Conservation (phyloP, 2,797 vertebrate genomes). For the Alosa sapidissima region DNA sequence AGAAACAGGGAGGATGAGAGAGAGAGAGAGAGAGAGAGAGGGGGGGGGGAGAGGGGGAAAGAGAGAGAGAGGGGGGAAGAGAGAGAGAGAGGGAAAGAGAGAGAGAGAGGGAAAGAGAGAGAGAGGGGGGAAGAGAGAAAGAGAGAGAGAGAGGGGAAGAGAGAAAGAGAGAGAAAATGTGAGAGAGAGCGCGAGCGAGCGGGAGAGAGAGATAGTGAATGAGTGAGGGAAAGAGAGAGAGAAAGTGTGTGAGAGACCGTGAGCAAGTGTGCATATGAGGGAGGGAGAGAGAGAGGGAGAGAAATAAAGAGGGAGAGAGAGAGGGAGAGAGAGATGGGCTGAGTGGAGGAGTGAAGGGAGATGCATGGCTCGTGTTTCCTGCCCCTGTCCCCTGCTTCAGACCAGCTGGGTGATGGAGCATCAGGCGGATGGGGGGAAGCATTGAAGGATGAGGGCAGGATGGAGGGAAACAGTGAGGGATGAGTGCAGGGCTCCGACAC, state of each 20-base stretch:
- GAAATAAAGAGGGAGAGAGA: not conserved
- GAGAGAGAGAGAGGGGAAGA: not conserved
- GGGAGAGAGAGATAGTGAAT: too few species aligned
- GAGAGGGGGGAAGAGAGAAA: not conserved
- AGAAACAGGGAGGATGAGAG: not conserved
- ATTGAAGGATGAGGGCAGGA: not conserved
- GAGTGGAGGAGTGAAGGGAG: not conserved
- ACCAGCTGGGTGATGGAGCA: not conserved
- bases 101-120: not conserved
- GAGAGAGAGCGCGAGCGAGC: not conserved
- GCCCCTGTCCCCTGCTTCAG: not conserved
- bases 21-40: not conserved
- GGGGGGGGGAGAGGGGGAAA: not conserved
- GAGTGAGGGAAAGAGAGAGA: not conserved
- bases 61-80: not conserved
- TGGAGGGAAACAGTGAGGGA: not conserved
- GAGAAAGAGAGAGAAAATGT: not conserved
- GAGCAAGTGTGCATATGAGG: not conserved
- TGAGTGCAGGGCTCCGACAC: slow-evolving; percentile 1
- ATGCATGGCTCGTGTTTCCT: not conserved
- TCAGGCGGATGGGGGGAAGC: not conserved
- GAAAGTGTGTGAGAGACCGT: not conserved
- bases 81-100: too few species aligned
- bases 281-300: not conserved
- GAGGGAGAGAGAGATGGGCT: not conserved